Percentiles rank a stretch among this genome's conserved stretches.
phyloP scores from a whole-genome alignment of 2,113 vertebrate species.

The Chloropsis hardwickii region DNA sequence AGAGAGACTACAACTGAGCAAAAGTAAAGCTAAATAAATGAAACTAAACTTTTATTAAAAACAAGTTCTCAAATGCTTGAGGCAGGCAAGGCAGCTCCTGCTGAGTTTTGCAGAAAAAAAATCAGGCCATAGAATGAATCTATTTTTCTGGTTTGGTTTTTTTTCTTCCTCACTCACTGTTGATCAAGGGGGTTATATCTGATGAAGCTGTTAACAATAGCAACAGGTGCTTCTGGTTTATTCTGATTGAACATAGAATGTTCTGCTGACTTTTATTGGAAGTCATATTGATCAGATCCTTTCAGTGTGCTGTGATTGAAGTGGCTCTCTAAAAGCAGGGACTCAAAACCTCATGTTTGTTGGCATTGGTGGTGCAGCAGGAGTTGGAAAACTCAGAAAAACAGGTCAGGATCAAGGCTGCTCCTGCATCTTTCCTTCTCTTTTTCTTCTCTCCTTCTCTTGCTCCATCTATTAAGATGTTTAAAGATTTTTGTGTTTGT shows the following conservation, averaged over 20 bases:
- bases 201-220: neutral
- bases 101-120: neutral
- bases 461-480: neutral
- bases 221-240: neutral
- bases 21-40: neutral
- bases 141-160: neutral
- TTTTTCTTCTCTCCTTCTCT: neutral
- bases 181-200: neutral
- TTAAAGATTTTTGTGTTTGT: neutral
- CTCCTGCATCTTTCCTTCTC: neutral
- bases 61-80: neutral
- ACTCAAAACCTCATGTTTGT: neutral
- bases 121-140: neutral
- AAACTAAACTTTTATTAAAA: neutral
- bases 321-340: neutral
- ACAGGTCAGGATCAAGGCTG: neutral
- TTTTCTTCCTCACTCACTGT: neutral
- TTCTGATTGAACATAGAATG: neutral
- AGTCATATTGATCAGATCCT: conserved; percentile 21
- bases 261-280: neutral
- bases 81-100: neutral
- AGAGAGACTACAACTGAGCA: neutral
- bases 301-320: neutral
- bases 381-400: neutral
- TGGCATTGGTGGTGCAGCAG: neutral